phyloP scores from a whole-genome alignment of 2,113 vertebrate species.

The Xiphophorus maculatus region DNA sequence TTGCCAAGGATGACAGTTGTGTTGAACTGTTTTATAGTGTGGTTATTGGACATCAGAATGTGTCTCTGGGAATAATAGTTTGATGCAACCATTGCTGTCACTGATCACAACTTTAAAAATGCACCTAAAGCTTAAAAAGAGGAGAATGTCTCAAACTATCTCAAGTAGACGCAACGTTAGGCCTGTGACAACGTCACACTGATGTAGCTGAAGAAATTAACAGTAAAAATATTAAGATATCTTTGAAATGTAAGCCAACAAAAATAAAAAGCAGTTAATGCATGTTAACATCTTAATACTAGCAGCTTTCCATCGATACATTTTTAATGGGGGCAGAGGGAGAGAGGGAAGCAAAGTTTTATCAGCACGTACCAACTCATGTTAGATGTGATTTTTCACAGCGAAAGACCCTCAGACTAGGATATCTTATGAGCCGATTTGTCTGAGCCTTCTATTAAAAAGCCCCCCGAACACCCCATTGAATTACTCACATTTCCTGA shows the following conservation, averaged over 20 bases:
- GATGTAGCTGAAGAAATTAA: not conserved
- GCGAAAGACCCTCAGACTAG: conserved; percentile 26
- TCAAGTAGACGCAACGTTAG: not conserved
- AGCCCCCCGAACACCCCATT: conserved; percentile 30
- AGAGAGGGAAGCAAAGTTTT: not conserved
- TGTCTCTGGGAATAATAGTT: not conserved
- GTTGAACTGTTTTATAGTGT: too few species aligned
- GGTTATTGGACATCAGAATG: too few species aligned
- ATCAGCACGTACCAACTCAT: not conserved
- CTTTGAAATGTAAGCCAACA: not conserved
- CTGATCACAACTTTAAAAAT: conserved; percentile 17
- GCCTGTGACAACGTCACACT: not conserved
- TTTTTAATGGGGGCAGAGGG: too few species aligned
- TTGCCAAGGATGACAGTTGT: too few species aligned
- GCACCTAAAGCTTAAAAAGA: conserved; percentile 11
- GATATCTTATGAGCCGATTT: conserved; percentile 37
- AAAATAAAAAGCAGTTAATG: not conserved
- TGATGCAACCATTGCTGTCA: conserved; percentile 5
- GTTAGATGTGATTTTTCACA: conserved; percentile 5
- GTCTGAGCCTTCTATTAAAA: conserved; percentile 27
- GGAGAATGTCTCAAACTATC: not conserved
- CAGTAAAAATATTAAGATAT: not conserved
- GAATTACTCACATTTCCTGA: conserved; percentile 71
- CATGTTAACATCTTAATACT: too few species aligned
- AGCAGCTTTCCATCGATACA: too few species aligned